phyloP scores from a whole-genome alignment of 2,113 vertebrate genomes.

The Aegypius monachus region DNA sequence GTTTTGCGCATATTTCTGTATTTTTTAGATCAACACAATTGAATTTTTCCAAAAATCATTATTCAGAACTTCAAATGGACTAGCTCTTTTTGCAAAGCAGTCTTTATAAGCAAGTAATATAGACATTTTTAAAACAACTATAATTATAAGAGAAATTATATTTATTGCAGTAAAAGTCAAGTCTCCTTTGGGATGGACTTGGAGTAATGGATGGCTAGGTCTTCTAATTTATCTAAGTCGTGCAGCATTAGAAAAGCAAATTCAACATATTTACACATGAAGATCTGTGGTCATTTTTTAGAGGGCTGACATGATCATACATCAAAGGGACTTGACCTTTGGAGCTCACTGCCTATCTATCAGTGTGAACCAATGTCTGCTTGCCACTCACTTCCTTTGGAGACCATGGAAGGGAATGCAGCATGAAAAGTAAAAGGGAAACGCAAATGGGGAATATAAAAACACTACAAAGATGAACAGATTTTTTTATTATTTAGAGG shows the following conservation, averaged over 20 bases:
- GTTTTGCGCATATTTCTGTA: neutral
- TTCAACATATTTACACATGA: slow-evolving; percentile 46
- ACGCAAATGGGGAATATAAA: neutral
- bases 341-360: neutral
- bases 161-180: neutral
- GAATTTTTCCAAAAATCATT: neutral
- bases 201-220: neutral
- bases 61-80: neutral
- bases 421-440: neutral
- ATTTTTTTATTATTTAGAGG: neutral
- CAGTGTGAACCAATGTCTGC: neutral
- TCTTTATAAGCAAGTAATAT: neutral
- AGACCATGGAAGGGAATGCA: neutral
- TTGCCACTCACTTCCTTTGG: neutral
- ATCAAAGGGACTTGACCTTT: slow-evolving; percentile 33
- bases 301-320: slow-evolving; percentile 2
- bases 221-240: slow-evolving; percentile 50
- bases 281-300: slow-evolving; percentile 44
- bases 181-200: slow-evolving; percentile 3
- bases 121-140: neutral
- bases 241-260: slow-evolving; percentile 54
- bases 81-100: neutral
- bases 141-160: neutral
- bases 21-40: neutral
- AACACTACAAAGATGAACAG: neutral